Evolutionary conservation across 2,797 vertebrate genomes (phyloP).

Genomic region (Meda fulgida): DNA sequence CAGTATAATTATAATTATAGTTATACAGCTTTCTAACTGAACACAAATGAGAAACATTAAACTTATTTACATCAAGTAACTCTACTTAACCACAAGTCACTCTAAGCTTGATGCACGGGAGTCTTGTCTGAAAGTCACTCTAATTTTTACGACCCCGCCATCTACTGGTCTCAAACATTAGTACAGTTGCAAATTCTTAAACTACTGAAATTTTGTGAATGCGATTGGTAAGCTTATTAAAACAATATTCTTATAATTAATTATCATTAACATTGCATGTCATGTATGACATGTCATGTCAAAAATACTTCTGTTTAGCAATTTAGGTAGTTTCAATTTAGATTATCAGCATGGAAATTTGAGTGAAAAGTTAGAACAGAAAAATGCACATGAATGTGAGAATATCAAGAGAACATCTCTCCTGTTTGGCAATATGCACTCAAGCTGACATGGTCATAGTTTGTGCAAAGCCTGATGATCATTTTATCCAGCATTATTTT

Average conservation of each 20-base stretch:
- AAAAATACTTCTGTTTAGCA: background rate
- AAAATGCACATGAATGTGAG: background rate
- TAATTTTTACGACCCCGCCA: background rate
- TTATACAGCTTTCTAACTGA: background rate
- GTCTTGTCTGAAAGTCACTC: background rate
- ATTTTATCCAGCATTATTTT: background rate
- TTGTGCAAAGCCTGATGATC: background rate
- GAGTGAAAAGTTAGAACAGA: background rate
- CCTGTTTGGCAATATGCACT: background rate
- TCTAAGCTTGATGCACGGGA: background rate
- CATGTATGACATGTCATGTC: background rate
- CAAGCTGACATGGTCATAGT: background rate
- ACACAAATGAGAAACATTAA: background rate
- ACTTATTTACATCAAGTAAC: background rate
- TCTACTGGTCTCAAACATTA: constrained; percentile 7
- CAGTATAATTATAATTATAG: background rate
- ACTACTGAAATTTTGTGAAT: background rate
- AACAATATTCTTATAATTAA: background rate
- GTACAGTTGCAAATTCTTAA: background rate
- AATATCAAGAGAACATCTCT: background rate
- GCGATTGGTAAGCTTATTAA: background rate
- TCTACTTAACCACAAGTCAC: background rate
- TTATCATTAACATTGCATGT: background rate
- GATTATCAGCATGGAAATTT: background rate
- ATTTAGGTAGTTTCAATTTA: background rate